Conservation (phyloP, 1,140 invertebrate species). For the Bombyx mandarina region DNA sequence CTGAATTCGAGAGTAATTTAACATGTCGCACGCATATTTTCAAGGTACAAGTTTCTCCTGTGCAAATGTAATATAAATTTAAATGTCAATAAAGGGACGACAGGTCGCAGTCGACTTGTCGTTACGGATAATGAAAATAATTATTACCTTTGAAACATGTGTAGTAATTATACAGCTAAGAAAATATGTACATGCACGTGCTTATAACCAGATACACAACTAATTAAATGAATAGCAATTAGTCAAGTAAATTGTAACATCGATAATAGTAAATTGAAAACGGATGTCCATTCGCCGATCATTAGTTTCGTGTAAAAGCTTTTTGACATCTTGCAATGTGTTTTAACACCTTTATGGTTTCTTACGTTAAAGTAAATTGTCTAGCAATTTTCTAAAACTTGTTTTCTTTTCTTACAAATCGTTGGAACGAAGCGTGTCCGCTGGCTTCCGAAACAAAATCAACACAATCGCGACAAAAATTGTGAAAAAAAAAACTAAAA, state of each 20-base stretch:
- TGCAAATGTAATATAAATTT: conserved; percentile 37
- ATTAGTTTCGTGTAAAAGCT: conserved; percentile 55
- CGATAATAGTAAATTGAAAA: conserved; percentile 32
- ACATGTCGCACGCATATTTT: conserved; percentile 32
- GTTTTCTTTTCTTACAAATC: no score
- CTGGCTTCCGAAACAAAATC: no score
- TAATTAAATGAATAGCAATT: conserved; percentile 10
- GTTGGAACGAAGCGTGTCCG: no score
- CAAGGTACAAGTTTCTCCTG: conserved; percentile 33
- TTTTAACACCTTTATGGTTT: conserved; percentile 13
- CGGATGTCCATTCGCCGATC: conserved; percentile 49
- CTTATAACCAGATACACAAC: not conserved
- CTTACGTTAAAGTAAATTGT: conserved; percentile 1
- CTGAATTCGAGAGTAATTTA: conserved; percentile 18
- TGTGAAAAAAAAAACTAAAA: no score
- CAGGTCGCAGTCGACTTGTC: conserved; percentile 25
- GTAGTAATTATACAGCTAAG: conserved; percentile 23
- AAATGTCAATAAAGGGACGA: conserved; percentile 39
- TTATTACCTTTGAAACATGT: conserved; percentile 32
- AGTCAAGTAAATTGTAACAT: conserved; percentile 12
- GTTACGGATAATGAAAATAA: conserved; percentile 29
- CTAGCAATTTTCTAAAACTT: no score
- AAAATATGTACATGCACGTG: conserved; percentile 2
- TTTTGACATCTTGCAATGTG: conserved; percentile 49
- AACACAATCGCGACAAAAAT: no score